Evolutionary conservation across 37 sponge, comb jelly and placozoan genomes (phyloP), one percentile per base, ranked within the genome.

Genomic region (Ephydatia muelleri): DNA sequence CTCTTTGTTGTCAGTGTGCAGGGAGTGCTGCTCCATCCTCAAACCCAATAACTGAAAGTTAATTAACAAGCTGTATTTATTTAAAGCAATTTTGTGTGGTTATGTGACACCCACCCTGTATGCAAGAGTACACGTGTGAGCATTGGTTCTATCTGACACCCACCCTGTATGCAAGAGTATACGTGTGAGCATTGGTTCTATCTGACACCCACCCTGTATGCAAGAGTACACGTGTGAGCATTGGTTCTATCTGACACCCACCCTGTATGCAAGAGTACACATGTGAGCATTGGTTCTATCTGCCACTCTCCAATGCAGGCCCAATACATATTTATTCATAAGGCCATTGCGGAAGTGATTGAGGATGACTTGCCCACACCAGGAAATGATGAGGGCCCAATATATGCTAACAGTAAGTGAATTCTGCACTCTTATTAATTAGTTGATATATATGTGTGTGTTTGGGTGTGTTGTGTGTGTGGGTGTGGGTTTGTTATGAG

Each of bases 241-340:
- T 76, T 13, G 25, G 14, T 75, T 33, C 5, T 4, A 38, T 37
- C 34, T 11, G 76, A 12, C 76, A 75, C 76, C 5, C 30, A 8
- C 26, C 79, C 4, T 28, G 31, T 8, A 33, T 78, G 5, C n/a
- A n/a, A n/a, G n/a, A n/a, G n/a, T n/a, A n/a, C n/a, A n/a, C n/a
- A n/a, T n/a, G n/a, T n/a, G 27, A 32, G n/a, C n/a, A n/a, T 76
- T 13, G 25, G 14, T 65, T 11, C 68, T 76, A 65, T 40, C 33
- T 78, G 27, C 25, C 25, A 33, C 29, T 47, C 36, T 82, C 29
- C 11, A 22, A 29, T 70, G 2, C 77, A 93, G 93, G 95, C 95
- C 13, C 95, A 94, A 87, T 94, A 94, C 73, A 78, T 94, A 49
- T 94, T 94, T 78, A 82, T 94, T 13, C 90, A 95, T 85, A 95